Conservation (phyloP, 2,113 vertebrate genomes). For the Suricata suricatta region DNA sequence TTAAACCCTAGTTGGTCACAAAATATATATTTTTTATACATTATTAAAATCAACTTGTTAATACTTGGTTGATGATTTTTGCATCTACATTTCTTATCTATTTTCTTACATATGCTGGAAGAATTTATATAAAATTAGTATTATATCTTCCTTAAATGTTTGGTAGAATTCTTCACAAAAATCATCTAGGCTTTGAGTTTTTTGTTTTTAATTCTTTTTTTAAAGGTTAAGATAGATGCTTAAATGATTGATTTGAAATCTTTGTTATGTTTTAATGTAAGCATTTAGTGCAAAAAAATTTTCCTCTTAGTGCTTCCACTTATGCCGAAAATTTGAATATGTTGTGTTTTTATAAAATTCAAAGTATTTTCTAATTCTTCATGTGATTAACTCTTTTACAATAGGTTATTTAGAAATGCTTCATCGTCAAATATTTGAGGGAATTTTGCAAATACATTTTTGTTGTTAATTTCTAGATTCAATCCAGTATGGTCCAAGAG, state of each 20-base stretch:
- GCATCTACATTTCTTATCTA: not conserved
- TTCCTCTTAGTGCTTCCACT: not conserved
- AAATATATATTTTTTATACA: not conserved
- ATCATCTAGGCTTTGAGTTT: not conserved
- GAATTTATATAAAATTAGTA: not conserved
- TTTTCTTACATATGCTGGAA: not conserved
- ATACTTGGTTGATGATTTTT: not conserved
- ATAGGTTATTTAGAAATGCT: not conserved
- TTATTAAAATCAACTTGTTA: not conserved
- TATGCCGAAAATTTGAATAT: not conserved
- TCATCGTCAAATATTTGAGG: not conserved
- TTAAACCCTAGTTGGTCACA: not conserved
- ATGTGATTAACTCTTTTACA: not conserved
- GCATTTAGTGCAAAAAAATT: not conserved
- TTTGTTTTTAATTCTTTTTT: not conserved
- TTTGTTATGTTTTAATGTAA: not conserved
- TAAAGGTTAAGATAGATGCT: not conserved
- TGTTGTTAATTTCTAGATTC: not conserved
- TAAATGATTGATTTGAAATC: not conserved
- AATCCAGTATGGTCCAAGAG: not conserved
- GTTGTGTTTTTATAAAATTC: not conserved
- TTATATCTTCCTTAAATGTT: not conserved
- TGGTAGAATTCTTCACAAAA: not conserved
- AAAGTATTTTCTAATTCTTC: not conserved
- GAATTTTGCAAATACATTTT: not conserved